Evolutionary conservation across 1,140 invertebrate species (phyloP).

Genomic region (Diorhabda sublineata): DNA sequence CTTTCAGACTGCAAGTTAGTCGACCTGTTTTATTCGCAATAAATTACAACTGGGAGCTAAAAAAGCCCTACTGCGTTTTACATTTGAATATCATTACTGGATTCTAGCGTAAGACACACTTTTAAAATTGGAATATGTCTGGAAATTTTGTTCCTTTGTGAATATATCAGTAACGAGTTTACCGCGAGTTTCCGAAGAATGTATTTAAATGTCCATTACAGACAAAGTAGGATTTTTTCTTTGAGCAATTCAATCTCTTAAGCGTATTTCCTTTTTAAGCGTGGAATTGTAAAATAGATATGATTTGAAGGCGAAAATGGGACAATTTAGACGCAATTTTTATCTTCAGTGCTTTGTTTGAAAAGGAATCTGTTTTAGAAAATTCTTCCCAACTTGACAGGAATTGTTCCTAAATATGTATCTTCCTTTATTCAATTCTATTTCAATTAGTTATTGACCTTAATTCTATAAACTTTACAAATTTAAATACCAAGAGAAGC

Average conservation of each 20-base stretch:
- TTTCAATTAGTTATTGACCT: too few species aligned
- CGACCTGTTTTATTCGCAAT: not conserved
- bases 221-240: not conserved
- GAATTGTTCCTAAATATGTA: too few species aligned
- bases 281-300: too few species aligned
- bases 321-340: too few species aligned
- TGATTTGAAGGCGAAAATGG: too few species aligned
- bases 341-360: too few species aligned
- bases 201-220: not conserved
- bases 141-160: not conserved
- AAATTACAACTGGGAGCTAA: not conserved
- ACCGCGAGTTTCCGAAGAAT: not conserved
- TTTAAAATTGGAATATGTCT: slow-evolving; percentile 3
- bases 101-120: not conserved
- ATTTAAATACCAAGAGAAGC: too few species aligned
- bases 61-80: not conserved
- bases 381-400: too few species aligned
- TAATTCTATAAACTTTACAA: too few species aligned
- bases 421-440: too few species aligned
- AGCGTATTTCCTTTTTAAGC: too few species aligned
- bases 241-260: not conserved
- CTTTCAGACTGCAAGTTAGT: not conserved
- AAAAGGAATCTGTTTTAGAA: too few species aligned
- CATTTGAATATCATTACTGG: not conserved
- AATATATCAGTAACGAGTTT: not conserved